Base-by-base conservation (phyloP, 2,888 invertebrate species). In the Rhagonycha fulva region DNA sequence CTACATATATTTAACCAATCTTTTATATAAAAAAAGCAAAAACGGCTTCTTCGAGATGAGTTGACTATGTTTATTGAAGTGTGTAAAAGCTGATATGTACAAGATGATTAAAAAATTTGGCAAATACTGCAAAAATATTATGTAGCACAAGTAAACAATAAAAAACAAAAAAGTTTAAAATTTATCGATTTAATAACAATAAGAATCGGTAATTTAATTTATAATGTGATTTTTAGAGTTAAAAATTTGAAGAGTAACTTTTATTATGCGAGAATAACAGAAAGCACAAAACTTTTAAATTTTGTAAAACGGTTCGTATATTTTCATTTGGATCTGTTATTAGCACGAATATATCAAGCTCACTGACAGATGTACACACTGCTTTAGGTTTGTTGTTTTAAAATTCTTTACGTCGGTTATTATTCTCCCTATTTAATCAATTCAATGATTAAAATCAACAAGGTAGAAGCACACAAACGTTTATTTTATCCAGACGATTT, bases 291-390 rank as follows among this genome's bases (percentile, higher is more conserved):
- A 74, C 77, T 77, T 77, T 72, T 78, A 78, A 79, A 82, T 80
- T 81, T 79, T 77, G 76, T 76, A 79, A 79, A 78, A 74, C 73
- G 74, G 77, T 69, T 71, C 78, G 80, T 81, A 81, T 79, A 81
- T 82, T 78, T 80, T 81, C 81, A 81, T 82, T 79, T 78, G 78
- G 68, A 76, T 79, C 78, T 70, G 76, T 79, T 79, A 79, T 80
- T 79, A 78, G 73, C 77, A 74, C 75, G 75, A 80, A 80, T 80
- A 80, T 78, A 80, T 80, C 79, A 79, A 67, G 76, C 62, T 71
- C 32, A 63, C 69, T 72, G 79, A 78, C 80, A 80, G 79, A 80
- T 79, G 80, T 75, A 76, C 74, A 77, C 71, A 78, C 74, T 75
- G 75, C 78, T 80, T 79, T 80, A 79, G 74, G 76, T 74, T 76